These are phyloP conservation scores for Notodonta ziczac DNA, from an alignment of 2,888 invertebrate species.

Conservation along the genomic window DNA sequence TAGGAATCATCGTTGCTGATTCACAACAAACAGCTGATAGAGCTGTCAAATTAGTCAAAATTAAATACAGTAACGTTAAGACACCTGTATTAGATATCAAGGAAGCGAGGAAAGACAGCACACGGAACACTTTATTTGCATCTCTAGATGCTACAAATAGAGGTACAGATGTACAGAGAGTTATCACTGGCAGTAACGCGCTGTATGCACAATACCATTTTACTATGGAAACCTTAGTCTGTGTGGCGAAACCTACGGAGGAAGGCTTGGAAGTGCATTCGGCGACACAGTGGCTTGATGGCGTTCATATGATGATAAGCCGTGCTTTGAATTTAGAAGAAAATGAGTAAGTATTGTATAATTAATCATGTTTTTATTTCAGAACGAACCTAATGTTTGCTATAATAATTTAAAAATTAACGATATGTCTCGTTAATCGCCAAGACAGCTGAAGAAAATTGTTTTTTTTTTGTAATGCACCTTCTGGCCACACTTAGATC, in stretches of 20 bases:
- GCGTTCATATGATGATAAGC: conserved; percentile 79
- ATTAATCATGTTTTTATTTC: too few relatives aligned
- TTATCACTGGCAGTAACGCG: conserved; percentile 62
- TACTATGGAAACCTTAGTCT: conserved; percentile 88
- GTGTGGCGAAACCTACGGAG: conserved; percentile 86
- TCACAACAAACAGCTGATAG: conserved; percentile 78
- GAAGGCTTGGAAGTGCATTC: conserved; percentile 87
- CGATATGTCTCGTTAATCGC: too few relatives aligned
- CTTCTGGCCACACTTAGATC: too few relatives aligned
- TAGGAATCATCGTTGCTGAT: conserved; percentile 82
- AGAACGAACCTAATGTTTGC: too few relatives aligned
- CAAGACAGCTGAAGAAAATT: too few relatives aligned
- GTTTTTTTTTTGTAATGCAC: too few relatives aligned
- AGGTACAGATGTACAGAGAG: conserved; percentile 26
- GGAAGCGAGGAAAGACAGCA: conserved; percentile 20
- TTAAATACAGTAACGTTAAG: conserved; percentile 71
- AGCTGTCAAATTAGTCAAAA: conserved; percentile 82
- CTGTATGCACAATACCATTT: conserved; percentile 88
- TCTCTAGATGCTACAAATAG: conserved; percentile 22
- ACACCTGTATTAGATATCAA: conserved; percentile 28
- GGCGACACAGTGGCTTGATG: conserved; percentile 85
- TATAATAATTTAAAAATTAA: too few relatives aligned
- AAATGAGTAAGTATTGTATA: conserved; percentile 72
- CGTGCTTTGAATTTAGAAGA: conserved; percentile 74
- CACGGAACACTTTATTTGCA: conserved; percentile 15